phyloP scores from a whole-genome alignment of 2,113 vertebrate species.

The Phoenicopterus ruber region DNA sequence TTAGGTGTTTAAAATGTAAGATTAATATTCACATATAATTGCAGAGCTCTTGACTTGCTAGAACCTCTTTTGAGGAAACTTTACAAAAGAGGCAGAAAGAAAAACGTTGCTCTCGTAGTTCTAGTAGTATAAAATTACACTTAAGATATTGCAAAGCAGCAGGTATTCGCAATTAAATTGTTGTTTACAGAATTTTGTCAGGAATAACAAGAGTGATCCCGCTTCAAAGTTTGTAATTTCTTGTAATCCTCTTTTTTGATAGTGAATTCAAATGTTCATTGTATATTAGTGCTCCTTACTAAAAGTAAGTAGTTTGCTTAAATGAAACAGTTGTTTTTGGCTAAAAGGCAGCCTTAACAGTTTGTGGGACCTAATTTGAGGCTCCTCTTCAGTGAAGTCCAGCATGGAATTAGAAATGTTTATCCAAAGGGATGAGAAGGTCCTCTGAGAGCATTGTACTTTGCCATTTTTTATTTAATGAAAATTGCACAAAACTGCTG shows the following conservation, averaged over 20 bases:
- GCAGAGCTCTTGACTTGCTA: slow-evolving; percentile 46
- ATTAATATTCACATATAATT: slow-evolving; percentile 49
- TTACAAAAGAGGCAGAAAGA: not conserved
- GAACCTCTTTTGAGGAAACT: not conserved
- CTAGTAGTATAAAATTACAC: not conserved
- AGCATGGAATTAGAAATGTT: not conserved
- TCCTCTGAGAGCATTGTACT: not conserved
- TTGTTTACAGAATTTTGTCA: slow-evolving; percentile 27
- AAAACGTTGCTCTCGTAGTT: slow-evolving; percentile 14
- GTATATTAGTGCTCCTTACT: slow-evolving; percentile 35
- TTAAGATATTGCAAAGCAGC: slow-evolving; percentile 11
- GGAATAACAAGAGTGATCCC: slow-evolving; percentile 19
- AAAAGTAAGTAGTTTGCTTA: slow-evolving; percentile 33
- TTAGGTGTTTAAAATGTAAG: slow-evolving; percentile 46
- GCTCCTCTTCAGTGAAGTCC: slow-evolving; percentile 16
- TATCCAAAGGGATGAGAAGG: not conserved
- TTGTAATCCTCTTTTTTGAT: slow-evolving; percentile 38
- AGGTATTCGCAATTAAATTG: slow-evolving; percentile 29
- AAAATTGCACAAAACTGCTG: not conserved
- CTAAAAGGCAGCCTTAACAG: slow-evolving; percentile 33
- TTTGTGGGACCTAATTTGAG: slow-evolving; percentile 39
- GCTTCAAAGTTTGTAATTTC: slow-evolving; percentile 33
- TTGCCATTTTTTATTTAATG: not conserved
- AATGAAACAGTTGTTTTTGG: slow-evolving; percentile 33
- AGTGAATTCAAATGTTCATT: slow-evolving; percentile 35